Base-by-base conservation (phyloP, 2,888 invertebrate genomes). In the Chouioia cunea region DNA sequence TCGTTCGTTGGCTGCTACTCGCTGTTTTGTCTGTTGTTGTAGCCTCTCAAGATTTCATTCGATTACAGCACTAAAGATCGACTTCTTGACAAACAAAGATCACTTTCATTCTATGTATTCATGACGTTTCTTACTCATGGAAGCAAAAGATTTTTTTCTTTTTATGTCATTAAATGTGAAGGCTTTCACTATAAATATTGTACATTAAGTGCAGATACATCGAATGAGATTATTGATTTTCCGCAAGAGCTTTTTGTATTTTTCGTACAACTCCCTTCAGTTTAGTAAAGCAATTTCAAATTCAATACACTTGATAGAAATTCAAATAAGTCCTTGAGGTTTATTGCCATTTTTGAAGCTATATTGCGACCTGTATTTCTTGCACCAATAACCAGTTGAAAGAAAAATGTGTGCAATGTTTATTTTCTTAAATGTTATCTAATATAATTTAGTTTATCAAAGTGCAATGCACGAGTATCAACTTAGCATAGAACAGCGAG, bases 21-120 rank as follows among this genome's bases (percentile, higher is more conserved):
- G 73, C 69, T 74, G 71, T 66, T 65, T 73, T 65, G 57, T 43
- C 48, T 18, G 43, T 16, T 72, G 69, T 56, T 68, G 14, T 12
- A 10, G 16, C 36, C 46, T 47, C 46, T 69, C 43, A 43, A 18
- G 43, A 22, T 50, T 62, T 62, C 20, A 48, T 60, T 62, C 36
- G 36, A 36, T 36, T 10, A 8, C 36, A 10, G 36, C 36, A 10
- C 6, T 10, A 12, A 12, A 36, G 6, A 1, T 6, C 2, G 36
- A 27, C 36, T 36, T 36, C 6, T 12, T 36, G 36, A 36, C 4
- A 36, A 2, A 36, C 36, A 10, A 36, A 36, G 1, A 12, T 1
- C 36, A 36, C 36, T 36, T 36, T 36, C 36, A 36, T 36, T 36
- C 12, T 6, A 3, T 36, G 36, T 12, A n/a, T n/a, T n/a, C n/a